phyloP scores from a whole-genome alignment of 1,140 invertebrate species.

The Cepaea nemoralis region DNA sequence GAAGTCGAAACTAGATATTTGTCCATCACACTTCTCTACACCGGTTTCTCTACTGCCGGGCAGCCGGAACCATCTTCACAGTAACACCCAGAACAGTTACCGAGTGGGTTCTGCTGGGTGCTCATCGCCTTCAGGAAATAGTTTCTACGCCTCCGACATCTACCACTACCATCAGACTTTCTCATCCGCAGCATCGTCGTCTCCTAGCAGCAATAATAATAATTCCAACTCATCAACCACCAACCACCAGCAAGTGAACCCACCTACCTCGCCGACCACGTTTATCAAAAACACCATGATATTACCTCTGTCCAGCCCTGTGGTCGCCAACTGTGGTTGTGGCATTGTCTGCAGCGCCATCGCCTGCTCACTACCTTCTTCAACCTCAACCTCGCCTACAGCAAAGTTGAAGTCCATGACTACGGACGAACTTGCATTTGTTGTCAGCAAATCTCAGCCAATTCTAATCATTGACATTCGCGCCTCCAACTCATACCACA shows the following conservation, averaged over 20 bases:
- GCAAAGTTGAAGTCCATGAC: slow-evolving; percentile 52
- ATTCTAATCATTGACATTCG: slow-evolving; percentile 81
- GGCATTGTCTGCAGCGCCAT: slow-evolving; percentile 33
- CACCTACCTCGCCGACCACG: slow-evolving; percentile 33
- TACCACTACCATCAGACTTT: slow-evolving; percentile 32
- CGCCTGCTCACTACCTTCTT: slow-evolving; percentile 20
- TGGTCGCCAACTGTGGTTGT: slow-evolving; percentile 34
- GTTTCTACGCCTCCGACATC: slow-evolving; percentile 7
- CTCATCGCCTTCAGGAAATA: slow-evolving; percentile 8
- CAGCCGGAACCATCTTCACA: slow-evolving; percentile 1
- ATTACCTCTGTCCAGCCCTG: slow-evolving; percentile 25
- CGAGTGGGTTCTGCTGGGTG: neutral
- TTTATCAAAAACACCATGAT: slow-evolving; percentile 30
- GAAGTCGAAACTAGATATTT: slow-evolving; percentile 36
- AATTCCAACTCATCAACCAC: neutral
- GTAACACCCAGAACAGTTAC: neutral
- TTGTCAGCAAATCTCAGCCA: slow-evolving; percentile 55
- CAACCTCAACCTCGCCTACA: slow-evolving; percentile 45
- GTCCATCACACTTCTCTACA: slow-evolving; percentile 17
- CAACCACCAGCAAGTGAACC: neutral
- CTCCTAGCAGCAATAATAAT: neutral
- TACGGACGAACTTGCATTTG: slow-evolving; percentile 56
- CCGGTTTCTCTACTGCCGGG: slow-evolving; percentile 24
- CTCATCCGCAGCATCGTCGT: neutral
- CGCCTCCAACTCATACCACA: slow-evolving; percentile 81